Conservation (phyloP, 2,113 vertebrate genomes). For the Heliornis fulica region DNA sequence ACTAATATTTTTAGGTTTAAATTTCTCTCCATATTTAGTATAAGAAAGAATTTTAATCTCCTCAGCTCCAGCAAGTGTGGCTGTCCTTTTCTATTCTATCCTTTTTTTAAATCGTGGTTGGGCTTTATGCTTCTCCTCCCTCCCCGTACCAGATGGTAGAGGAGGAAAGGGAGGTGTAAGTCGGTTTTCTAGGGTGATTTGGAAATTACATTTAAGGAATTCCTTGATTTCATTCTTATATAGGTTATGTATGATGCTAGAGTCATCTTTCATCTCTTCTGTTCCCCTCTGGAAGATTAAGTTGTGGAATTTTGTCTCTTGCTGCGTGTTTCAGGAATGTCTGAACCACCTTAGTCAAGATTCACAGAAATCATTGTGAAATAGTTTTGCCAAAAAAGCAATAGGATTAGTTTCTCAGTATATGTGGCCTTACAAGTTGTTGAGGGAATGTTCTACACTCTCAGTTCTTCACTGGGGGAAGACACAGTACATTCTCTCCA, state of each 20-base stretch:
- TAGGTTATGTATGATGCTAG: not conserved
- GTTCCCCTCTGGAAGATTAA: not conserved
- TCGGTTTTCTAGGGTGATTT: not conserved
- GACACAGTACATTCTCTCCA: not conserved
- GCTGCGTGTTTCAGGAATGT: not conserved
- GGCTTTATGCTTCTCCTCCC: not conserved
- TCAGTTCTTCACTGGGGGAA: not conserved
- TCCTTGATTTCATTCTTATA: not conserved
- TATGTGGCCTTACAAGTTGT: not conserved
- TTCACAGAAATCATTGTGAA: not conserved
- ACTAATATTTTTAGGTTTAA: not conserved
- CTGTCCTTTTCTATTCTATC: not conserved
- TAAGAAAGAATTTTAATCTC: not conserved
- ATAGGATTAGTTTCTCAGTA: not conserved
- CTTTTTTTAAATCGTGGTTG: not conserved
- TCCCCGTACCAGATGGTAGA: rapidly evolving
- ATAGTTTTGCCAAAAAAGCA: not conserved
- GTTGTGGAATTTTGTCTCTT: not conserved
- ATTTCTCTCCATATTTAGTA: not conserved
- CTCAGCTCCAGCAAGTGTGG: not conserved
- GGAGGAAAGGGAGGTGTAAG: not conserved
- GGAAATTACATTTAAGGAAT: not conserved
- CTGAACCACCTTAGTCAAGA: not conserved
- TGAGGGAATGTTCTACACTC: not conserved
- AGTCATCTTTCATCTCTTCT: not conserved